Evolutionary conservation across 2,113 vertebrate genomes (phyloP).

Genomic region (Brachypodius melanocephalos): DNA sequence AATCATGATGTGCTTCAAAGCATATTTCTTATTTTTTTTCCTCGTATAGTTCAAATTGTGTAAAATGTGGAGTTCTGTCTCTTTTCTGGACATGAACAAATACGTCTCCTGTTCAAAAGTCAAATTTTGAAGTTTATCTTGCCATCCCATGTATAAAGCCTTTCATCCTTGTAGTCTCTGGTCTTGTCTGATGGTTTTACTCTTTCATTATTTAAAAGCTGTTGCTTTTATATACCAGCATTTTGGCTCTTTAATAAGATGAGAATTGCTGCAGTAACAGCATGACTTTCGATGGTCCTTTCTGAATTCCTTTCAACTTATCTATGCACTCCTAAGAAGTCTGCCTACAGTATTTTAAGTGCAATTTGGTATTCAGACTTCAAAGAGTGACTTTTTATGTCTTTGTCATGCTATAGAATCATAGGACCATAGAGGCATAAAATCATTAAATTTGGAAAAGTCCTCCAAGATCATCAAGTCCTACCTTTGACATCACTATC

Average conservation of each 20-base stretch:
- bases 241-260: neutral
- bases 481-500: neutral
- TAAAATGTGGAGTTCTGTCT: neutral
- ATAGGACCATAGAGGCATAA: neutral
- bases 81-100: neutral
- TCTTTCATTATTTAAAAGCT: neutral
- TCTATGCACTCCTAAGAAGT: neutral
- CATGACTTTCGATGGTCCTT: neutral
- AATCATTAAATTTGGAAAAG: neutral
- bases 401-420: neutral
- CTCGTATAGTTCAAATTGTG: neutral
- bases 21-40: fast-evolving
- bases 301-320: neutral
- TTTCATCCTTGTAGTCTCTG: neutral
- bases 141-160: neutral
- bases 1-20: neutral
- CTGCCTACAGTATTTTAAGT: neutral
- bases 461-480: neutral
- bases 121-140: neutral
- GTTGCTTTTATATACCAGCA: neutral
- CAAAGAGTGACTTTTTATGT: neutral
- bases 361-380: neutral
- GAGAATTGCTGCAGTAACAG: neutral
- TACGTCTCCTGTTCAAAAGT: neutral
- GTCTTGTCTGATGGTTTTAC: neutral